phyloP scores from a whole-genome alignment of 2,797 vertebrate species.

The Sebastiscus albofasciatus region DNA sequence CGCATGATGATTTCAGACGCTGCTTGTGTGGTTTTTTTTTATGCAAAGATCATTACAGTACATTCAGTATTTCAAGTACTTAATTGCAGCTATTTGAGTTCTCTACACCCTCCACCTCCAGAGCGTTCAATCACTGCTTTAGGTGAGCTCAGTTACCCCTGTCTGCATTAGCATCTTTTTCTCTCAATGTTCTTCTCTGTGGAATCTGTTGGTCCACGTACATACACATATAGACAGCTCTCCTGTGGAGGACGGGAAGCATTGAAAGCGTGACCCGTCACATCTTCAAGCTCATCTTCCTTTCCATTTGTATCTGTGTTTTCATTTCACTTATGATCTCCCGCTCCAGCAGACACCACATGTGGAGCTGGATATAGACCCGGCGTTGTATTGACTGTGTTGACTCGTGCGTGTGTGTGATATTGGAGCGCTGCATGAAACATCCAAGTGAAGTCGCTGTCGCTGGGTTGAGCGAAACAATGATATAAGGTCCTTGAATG shows the following conservation, averaged over 20 bases:
- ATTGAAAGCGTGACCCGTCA: neutral
- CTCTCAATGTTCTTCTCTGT: neutral
- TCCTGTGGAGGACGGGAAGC: neutral
- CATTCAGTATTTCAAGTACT: constrained; percentile 54
- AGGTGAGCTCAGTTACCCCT: constrained; percentile 24
- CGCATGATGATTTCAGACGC: constrained; percentile 25
- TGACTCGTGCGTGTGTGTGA: neutral
- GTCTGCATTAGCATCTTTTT: neutral
- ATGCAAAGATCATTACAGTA: constrained; percentile 33
- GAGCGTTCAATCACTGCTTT: constrained; percentile 52
- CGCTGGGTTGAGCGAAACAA: constrained; percentile 4
- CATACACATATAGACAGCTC: neutral
- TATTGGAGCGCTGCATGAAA: constrained; percentile 28
- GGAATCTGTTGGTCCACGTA: neutral
- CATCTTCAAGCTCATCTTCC: constrained; percentile 22
- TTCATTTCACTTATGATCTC: constrained; percentile 43
- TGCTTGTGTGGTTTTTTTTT: neutral
- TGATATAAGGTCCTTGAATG: constrained; percentile 11
- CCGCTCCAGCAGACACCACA: constrained; percentile 32
- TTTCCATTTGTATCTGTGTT: constrained; percentile 39
- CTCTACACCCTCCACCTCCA: constrained; percentile 38
- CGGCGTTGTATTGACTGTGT: neutral
- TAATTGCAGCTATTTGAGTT: constrained; percentile 62
- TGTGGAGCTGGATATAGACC: constrained; percentile 35
- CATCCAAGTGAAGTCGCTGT: neutral